Evolutionary conservation across 2,888 invertebrate species (phyloP).

Genomic region (Terebella lapidaria): DNA sequence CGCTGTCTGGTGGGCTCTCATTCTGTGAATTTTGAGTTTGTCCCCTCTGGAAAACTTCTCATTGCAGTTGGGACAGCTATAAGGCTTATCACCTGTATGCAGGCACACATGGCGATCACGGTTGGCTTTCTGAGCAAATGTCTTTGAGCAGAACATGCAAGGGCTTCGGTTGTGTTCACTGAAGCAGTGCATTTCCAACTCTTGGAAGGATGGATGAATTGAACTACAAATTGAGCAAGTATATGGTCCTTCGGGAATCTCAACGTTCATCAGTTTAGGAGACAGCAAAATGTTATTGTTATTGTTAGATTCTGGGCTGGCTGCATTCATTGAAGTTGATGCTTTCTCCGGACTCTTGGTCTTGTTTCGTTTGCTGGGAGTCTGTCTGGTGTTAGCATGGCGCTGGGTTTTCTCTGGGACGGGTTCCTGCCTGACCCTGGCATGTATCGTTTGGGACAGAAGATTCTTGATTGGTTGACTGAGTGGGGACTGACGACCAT

Average conservation of each 20-base stretch:
- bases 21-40: slow-evolving; percentile 28
- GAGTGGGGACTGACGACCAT: background rate
- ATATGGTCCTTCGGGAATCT: slow-evolving; percentile 13
- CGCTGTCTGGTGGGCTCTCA: background rate
- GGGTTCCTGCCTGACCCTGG: background rate
- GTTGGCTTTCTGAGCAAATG: slow-evolving; percentile 49
- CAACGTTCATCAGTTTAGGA: slow-evolving; percentile 2
- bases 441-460: background rate
- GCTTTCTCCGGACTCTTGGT: background rate
- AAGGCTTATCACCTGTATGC: slow-evolving; percentile 48
- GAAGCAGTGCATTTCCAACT: slow-evolving; percentile 41
- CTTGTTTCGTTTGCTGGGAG: background rate
- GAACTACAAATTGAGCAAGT: slow-evolving; percentile 15
- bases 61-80: slow-evolving; percentile 24
- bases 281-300: background rate
- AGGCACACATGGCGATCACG: slow-evolving; percentile 48
- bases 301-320: background rate
- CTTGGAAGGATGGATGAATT: slow-evolving; percentile 26
- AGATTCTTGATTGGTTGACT: slow-evolving; percentile 10
- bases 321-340: background rate
- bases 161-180: slow-evolving; percentile 41
- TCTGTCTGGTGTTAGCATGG: background rate
- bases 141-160: slow-evolving; percentile 46
- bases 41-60: slow-evolving; percentile 29
- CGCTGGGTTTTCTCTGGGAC: background rate